Base-by-base conservation (phyloP, 1,140 invertebrate genomes). In the Hylaeus anthracinus region DNA sequence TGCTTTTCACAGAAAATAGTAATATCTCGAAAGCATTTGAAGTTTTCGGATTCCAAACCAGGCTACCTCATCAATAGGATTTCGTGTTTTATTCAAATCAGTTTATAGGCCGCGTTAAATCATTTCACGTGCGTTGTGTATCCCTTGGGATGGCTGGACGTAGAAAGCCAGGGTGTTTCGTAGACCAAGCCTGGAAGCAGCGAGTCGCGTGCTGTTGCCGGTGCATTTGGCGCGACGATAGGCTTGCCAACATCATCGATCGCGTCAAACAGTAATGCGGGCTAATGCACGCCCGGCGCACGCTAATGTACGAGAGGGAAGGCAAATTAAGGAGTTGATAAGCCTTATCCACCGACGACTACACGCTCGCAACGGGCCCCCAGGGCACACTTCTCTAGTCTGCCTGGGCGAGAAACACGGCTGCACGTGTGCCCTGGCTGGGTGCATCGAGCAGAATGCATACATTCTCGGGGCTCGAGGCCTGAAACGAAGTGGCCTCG, bases 291-390 rank as follows among this genome's bases (percentile, higher is more conserved):
- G 85, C 77, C 58, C 45, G 51, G 84, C 63, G 69, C 82, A 79
- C 74, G 74, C 67, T 87, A 87, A 87, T 86, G 86, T 63, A 87
- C 78, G 69, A 72, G 61, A 43, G 77, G 74, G 73, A 43, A 72
- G 63, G 82, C 37, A 84, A 87, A 87, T 87, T 86, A 87, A 87
- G 86, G 86, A 87, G 85, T 60, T 82, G 86, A 87, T 87, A 87
- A 87, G 85, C 82, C 82, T 86, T 87, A 87, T 87, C 86, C 85
- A 87, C 53, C 83, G 80, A 43, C 74, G 74, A 70, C n/a, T 63
- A 26, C 26, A 26, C 26, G 26, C 26, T 26, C 26, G 26, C 26
- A 56, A 58, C 70, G 60, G 48, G 58, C n/a, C 58, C 51, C 69
- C 55, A 61, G 51, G 26, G 26, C 26, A 26, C 26, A 26, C 26